A percentile compares a stretch with the other conserved stretches of the same genome.
Evolutionary conservation across 2,113 vertebrate genomes (phyloP).

Genomic region (Catagonus wagneri): DNA sequence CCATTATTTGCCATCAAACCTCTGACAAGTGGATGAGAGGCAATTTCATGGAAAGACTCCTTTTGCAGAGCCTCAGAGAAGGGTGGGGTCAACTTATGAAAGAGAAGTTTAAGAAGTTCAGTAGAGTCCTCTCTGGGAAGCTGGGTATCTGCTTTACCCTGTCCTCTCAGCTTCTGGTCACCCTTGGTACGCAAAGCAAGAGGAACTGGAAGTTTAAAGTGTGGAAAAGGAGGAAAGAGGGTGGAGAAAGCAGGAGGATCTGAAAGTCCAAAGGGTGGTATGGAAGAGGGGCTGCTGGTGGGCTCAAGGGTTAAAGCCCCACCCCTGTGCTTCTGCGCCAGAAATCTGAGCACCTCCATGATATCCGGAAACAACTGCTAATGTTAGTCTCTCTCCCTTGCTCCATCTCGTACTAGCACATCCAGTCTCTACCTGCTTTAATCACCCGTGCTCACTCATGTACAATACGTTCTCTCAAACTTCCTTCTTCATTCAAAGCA

Average conservation of each 20-base stretch:
- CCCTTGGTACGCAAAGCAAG: background rate
- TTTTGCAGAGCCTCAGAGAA: conserved; percentile 2
- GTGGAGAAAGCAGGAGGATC: background rate
- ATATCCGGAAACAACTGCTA: background rate
- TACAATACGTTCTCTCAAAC: conserved; percentile 56
- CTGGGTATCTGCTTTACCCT: background rate
- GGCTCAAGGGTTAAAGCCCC: background rate
- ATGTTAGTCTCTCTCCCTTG: too few relatives aligned
- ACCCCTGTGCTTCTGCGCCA: background rate
- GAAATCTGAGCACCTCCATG: background rate
- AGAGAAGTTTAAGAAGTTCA: background rate
- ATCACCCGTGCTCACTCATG: background rate
- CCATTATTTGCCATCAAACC: conserved; percentile 43
- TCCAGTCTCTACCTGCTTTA: conserved; percentile 6
- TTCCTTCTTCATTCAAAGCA: conserved; percentile 51
- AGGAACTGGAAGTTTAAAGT: background rate
- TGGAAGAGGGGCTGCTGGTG: background rate
- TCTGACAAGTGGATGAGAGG: conserved; percentile 30
- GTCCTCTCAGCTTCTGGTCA: background rate
- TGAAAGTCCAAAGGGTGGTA: background rate
- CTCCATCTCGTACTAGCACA: conserved; percentile 5
- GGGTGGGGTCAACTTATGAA: background rate
- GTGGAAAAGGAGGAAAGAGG: background rate
- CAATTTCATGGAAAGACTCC: conserved; percentile 24
- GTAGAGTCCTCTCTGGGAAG: background rate